Base-by-base conservation (phyloP, 2,888 invertebrate species). In the Caenorhabditis angaria region DNA sequence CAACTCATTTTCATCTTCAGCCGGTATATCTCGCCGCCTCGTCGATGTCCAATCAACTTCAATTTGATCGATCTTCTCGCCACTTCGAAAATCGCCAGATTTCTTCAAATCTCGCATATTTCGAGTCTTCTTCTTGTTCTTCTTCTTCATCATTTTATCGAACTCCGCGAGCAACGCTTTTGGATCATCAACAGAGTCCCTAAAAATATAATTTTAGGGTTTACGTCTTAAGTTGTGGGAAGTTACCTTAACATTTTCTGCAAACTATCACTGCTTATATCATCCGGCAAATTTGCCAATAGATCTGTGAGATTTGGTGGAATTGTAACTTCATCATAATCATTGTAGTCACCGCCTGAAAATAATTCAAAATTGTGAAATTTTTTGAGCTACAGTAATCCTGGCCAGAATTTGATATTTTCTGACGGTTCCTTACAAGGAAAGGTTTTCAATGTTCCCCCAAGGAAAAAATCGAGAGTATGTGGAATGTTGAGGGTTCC, bases 281-380 rank as follows among this genome's bases (percentile, higher is more conserved):
- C 85, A 58, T 83, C 82, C 3, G 85, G 85, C 22, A 86, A 74
- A 66, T 84, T 83, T 27, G 85, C 83, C 53, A 86, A 76, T 28
- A 86, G 68, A 66, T 86, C 86, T 25, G 84, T 83, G 27, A 86
- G 72, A 63, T 83, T 83, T 27, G 86, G 85, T 28, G 86, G 86
- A 61, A 86, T 84, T 18, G 85, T 86, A 58, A 86, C 84, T 51
- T 82, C 81, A 51, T 82, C 83, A 70, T 85, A 85, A 66, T 86
- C 85, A 53, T 84, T 82, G 68, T 86, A 82, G 61, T 82, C 82
- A 56, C 73, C 77, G 59, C 75, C 77, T 79, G 73, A n/a, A 76
- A 72, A 41, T 32, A 5, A 12, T 32, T 32, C 12, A 32, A 32
- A 12, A 32, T 32, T 32, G 5, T 32, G 32, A 41, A 14, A 41